Evolutionary conservation across 2,113 vertebrate species (phyloP).

Genomic region (Lontra canadensis): DNA sequence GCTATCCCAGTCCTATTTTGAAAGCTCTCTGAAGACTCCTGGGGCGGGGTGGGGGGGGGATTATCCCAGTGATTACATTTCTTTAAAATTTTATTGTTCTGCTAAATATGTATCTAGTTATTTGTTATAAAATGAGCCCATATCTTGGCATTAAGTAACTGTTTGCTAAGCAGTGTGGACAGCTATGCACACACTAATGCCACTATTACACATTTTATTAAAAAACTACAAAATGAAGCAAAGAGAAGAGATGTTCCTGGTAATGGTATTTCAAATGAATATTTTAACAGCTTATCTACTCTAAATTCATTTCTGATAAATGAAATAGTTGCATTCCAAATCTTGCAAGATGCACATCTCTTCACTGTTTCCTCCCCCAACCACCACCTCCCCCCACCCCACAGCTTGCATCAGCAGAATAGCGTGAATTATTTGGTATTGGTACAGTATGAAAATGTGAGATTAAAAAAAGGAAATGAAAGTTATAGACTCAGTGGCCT

Average conservation of each 20-base stretch:
- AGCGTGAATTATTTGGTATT: constrained; percentile 55
- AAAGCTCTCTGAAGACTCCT: not conserved
- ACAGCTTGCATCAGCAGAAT: constrained; percentile 12
- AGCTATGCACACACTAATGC: not conserved
- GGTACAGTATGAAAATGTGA: constrained; percentile 42
- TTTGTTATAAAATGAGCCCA: not conserved
- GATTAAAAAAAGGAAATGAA: constrained; percentile 41
- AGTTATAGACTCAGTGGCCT: not conserved
- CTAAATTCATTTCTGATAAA: constrained; percentile 48
- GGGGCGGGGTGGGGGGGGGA: too few species aligned
- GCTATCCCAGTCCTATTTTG: not conserved
- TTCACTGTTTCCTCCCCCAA: not conserved
- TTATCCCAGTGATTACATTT: not conserved
- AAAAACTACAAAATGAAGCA: not conserved
- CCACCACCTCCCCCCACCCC: too few species aligned
- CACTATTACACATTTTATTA: not conserved
- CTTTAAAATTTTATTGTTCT: constrained; percentile 12
- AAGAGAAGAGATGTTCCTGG: not conserved
- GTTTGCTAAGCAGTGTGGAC: not conserved
- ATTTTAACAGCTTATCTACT: not conserved
- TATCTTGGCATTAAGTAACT: constrained; percentile 1
- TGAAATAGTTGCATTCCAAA: constrained; percentile 48
- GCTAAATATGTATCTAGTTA: not conserved
- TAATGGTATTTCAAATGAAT: not conserved
- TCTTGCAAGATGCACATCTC: constrained; percentile 21